Conservation (phyloP, 2,797 vertebrate species). For the Lepilemur septentrionalis region DNA sequence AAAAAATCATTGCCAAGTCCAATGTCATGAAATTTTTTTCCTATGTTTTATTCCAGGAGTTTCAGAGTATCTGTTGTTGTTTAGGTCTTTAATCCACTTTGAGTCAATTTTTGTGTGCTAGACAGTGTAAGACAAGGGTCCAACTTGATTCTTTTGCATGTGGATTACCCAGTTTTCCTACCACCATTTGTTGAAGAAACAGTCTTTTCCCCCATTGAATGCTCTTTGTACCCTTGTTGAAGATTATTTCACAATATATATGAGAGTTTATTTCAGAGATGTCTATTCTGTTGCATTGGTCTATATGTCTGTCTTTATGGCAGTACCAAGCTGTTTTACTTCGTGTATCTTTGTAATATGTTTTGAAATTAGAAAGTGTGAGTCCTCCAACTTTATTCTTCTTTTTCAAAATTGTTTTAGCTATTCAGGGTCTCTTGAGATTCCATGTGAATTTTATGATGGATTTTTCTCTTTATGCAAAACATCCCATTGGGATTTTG, state of each 20-base stretch:
- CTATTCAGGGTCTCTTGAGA: neutral
- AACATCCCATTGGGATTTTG: neutral
- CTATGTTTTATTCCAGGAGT: neutral
- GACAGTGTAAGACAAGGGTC: neutral
- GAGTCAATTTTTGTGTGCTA: neutral
- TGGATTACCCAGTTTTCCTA: neutral
- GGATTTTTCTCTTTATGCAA: neutral
- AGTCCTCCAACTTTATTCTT: neutral
- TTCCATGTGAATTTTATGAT: neutral
- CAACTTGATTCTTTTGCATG: neutral
- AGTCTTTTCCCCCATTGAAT: neutral
- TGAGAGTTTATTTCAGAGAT: neutral
- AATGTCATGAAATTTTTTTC: neutral
- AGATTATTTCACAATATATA: neutral
- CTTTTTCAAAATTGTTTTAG: slow-evolving; percentile 1
- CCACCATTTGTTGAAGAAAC: neutral
- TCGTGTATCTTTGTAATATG: neutral
- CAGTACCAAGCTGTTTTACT: neutral
- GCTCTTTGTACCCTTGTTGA: neutral
- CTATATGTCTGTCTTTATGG: neutral
- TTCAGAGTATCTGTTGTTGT: neutral
- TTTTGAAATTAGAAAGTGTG: neutral
- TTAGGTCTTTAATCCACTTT: slow-evolving; percentile 15
- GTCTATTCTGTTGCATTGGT: neutral
- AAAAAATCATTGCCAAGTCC: neutral